Conservation (phyloP, 2,113 vertebrate species). For the Sardina pilchardus region DNA sequence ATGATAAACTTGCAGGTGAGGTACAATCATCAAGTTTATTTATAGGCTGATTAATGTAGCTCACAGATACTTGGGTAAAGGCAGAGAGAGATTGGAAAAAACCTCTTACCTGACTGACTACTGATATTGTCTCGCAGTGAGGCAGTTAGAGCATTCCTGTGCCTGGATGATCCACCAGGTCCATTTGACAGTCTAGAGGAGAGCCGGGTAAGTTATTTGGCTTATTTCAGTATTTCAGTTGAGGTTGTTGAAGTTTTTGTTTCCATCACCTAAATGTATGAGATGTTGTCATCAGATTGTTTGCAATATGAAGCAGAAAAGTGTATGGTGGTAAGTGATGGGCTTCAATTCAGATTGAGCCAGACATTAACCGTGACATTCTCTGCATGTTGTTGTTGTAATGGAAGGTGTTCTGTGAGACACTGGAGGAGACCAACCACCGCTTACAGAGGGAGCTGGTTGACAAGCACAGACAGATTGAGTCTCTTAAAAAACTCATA, state of each 20-base stretch:
- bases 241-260: neutral
- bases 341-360: neutral
- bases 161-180: conserved; percentile 82
- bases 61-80: too few relatives aligned
- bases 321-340: neutral
- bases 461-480: conserved; percentile 82
- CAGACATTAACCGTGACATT: neutral
- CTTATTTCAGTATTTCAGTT: neutral
- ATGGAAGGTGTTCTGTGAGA: conserved; percentile 85
- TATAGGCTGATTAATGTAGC: too few relatives aligned
- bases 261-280: neutral
- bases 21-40: too few relatives aligned
- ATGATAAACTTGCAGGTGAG: too few relatives aligned
- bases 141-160: conserved; percentile 83
- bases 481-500: conserved; percentile 74
- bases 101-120: neutral
- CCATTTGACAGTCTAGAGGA: conserved; percentile 88
- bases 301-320: neutral
- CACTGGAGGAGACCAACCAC: conserved; percentile 84
- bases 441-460: conserved; percentile 81
- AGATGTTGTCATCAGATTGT: neutral
- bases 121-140: conserved; percentile 63
- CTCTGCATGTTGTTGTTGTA: neutral
- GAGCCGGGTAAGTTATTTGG: conserved; percentile 78
- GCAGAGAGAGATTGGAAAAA: too few relatives aligned